These are phyloP conservation scores for Propithecus deckenii DNA, from an alignment of 2,797 vertebrate species.

Conservation along the genomic window DNA sequence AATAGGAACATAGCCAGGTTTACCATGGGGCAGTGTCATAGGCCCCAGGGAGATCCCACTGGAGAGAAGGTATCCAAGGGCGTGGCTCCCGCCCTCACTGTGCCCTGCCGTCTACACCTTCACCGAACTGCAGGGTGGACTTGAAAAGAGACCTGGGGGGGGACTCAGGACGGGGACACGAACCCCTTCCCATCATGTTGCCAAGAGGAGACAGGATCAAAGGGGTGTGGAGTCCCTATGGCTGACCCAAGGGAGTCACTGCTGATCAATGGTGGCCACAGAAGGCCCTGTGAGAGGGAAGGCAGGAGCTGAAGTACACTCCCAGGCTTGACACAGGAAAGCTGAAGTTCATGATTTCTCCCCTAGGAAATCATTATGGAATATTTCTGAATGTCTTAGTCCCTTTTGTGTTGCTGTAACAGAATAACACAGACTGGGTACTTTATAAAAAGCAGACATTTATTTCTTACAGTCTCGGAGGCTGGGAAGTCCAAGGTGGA, in stretches of 20 bases:
- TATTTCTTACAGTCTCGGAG: background rate
- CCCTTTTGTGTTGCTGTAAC: background rate
- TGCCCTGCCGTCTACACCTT: too few relatives aligned
- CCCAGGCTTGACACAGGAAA: background rate
- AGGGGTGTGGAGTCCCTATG: background rate
- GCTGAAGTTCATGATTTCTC: background rate
- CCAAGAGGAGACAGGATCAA: background rate
- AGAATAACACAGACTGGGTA: background rate
- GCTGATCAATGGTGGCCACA: background rate
- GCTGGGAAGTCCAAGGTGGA: background rate
- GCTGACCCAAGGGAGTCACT: background rate
- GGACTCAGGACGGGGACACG: accelerated
- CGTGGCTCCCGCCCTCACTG: background rate
- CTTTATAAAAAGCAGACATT: background rate
- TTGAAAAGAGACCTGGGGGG: too few relatives aligned
- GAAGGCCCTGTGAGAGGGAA: background rate
- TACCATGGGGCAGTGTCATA: background rate
- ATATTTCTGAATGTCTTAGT: background rate
- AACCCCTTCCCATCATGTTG: too few relatives aligned
- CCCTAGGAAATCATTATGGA: background rate
- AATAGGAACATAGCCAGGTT: background rate
- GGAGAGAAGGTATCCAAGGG: background rate
- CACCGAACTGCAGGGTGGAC: too few relatives aligned
- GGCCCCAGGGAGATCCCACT: background rate
- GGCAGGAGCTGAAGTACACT: background rate